These are phyloP conservation scores for Dorcus parallelipipedus DNA, from an alignment of 2,888 invertebrate genomes.

Conservation along the genomic window DNA sequence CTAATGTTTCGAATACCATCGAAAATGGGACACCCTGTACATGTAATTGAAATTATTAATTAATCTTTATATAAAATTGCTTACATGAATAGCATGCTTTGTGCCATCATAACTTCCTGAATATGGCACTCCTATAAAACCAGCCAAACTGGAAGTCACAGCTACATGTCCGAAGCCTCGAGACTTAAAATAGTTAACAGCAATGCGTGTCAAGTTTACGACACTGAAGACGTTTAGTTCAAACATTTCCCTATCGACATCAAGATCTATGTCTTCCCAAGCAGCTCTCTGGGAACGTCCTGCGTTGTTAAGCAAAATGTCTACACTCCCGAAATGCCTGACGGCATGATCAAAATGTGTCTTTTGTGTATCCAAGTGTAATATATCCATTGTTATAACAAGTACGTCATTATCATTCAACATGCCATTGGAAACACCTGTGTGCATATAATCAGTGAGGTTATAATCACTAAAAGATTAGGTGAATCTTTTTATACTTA, in stretches of 20 bases:
- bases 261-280: slow-evolving; percentile 67
- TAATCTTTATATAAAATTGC: slow-evolving; percentile 19
- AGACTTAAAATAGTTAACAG: slow-evolving; percentile 61
- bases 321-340: slow-evolving; percentile 66
- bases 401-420: slow-evolving; percentile 61
- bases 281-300: slow-evolving; percentile 73
- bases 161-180: slow-evolving; percentile 66
- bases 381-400: slow-evolving; percentile 66
- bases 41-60: background rate
- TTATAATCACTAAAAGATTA: background rate
- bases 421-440: slow-evolving; percentile 45
- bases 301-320: slow-evolving; percentile 78
- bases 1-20: no score
- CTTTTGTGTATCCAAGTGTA: slow-evolving; percentile 59
- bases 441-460: slow-evolving; percentile 18
- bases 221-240: slow-evolving; percentile 74
- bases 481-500: slow-evolving; percentile 44
- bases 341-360: slow-evolving; percentile 59
- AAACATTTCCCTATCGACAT: slow-evolving; percentile 71
- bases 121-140: slow-evolving; percentile 63
- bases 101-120: slow-evolving; percentile 70
- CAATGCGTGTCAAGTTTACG: slow-evolving; percentile 66
- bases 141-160: slow-evolving; percentile 72
- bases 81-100: slow-evolving; percentile 75
- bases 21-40: no score